Conservation (phyloP, 2,888 invertebrate genomes). For the Ophioninae sp. region DNA sequence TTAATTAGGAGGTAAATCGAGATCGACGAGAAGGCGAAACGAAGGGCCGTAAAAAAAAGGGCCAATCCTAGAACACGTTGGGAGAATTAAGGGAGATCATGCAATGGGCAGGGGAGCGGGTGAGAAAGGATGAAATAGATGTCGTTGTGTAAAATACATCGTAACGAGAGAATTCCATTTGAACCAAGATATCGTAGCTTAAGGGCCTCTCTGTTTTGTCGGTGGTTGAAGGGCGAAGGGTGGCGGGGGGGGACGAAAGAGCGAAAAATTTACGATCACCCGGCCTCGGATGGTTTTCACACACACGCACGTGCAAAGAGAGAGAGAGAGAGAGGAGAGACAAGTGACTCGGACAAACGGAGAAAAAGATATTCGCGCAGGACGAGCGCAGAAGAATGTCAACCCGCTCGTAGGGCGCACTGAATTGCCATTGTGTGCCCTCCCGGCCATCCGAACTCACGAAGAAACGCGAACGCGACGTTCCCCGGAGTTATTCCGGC, state of each 20-base stretch:
- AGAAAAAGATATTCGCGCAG: constrained; percentile 48
- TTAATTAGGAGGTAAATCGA: constrained; percentile 2
- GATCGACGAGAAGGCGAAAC: background rate
- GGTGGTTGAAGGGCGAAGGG: background rate
- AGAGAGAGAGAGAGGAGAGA: background rate
- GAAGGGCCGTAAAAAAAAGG: background rate
- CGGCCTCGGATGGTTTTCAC: constrained; percentile 59
- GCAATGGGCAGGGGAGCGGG: background rate
- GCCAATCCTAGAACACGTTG: background rate
- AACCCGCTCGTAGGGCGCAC: constrained; percentile 60
- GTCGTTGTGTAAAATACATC: constrained; percentile 31
- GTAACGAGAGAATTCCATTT: constrained; percentile 49
- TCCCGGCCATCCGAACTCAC: constrained; percentile 37
- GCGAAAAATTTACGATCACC: constrained; percentile 66
- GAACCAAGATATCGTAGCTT: constrained; percentile 46
- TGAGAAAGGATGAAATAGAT: constrained; percentile 6
- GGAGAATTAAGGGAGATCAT: constrained; percentile 17
- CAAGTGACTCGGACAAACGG: background rate
- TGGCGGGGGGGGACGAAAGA: background rate
- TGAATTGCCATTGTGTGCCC: constrained; percentile 59
- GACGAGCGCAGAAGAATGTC: constrained; percentile 70
- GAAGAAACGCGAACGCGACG: constrained; percentile 25
- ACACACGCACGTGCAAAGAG: constrained; percentile 19
- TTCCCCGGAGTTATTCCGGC: constrained; percentile 22
- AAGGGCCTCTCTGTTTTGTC: constrained; percentile 33